phyloP scores from a whole-genome alignment of 2,797 vertebrate species.

The Tapirus indicus region DNA sequence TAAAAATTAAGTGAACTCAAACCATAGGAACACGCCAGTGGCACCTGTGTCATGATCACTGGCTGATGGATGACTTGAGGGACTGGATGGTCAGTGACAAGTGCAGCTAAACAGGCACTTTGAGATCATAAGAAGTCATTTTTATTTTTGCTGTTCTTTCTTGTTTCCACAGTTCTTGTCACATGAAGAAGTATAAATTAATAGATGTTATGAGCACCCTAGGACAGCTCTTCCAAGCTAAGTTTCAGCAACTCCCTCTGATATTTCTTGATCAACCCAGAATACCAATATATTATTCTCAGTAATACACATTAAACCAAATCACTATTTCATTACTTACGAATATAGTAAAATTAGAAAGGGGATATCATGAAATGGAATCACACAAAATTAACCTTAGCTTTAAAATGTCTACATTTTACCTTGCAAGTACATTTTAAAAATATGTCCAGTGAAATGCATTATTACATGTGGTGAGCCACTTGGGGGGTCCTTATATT shows the following conservation, averaged over 20 bases:
- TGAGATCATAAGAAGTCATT: not conserved
- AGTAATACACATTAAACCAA: not conserved
- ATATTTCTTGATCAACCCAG: not conserved
- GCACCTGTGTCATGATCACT: fast-evolving
- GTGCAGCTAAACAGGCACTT: not conserved
- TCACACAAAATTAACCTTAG: not conserved
- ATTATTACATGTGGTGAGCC: not conserved
- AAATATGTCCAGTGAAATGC: not conserved
- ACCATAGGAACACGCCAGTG: fast-evolving
- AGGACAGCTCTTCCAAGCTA: too few species aligned
- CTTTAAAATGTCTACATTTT: not conserved
- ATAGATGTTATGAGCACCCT: not conserved
- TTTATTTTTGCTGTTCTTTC: not conserved
- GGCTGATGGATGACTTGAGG: not conserved
- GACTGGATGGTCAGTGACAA: fast-evolving
- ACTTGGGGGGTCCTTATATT: not conserved
- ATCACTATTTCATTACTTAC: not conserved
- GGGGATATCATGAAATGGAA: not conserved
- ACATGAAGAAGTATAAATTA: not conserved
- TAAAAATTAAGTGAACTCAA: not conserved
- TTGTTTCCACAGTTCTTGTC: not conserved
- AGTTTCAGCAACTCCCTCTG: not conserved
- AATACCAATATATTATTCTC: not conserved
- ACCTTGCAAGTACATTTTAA: not conserved
- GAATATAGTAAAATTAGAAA: not conserved